phyloP scores from a whole-genome alignment of 2,888 invertebrate genomes.

The Andrena fulva region DNA sequence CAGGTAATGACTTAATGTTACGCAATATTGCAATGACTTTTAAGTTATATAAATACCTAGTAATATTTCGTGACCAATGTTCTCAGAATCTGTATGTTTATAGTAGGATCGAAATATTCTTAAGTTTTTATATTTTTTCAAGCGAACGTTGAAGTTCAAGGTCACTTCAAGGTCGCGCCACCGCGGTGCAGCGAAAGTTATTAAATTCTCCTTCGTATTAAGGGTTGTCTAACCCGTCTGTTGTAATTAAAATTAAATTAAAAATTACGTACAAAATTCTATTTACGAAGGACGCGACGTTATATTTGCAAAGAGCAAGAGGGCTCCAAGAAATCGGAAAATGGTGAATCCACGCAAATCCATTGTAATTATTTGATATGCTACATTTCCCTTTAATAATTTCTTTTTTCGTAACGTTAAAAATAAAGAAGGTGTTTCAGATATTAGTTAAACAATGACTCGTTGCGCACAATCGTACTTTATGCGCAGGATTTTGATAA shows the following conservation, averaged over 20 bases:
- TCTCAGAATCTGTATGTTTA: no score
- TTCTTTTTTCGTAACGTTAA: background rate
- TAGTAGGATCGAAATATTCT: no score
- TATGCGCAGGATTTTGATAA: background rate
- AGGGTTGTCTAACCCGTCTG: no score
- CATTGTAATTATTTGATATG: background rate
- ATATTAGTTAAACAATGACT: background rate
- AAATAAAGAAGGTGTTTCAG: background rate
- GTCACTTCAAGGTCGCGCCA: background rate
- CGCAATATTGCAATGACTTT: no score
- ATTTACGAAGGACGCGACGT: background rate
- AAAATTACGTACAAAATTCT: background rate
- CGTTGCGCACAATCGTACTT: background rate
- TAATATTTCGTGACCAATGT: no score
- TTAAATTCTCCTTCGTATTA: background rate
- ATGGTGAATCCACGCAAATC: no score
- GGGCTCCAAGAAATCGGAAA: no score
- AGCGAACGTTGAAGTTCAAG: background rate
- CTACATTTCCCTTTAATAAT: background rate
- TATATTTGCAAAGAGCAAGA: background rate
- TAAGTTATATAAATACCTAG: no score
- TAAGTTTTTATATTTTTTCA: no score
- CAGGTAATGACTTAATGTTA: no score
- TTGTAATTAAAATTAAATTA: background rate
- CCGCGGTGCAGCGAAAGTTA: background rate